Conservation (phyloP, 2,888 invertebrate genomes). For the Harpalus rubripes region DNA sequence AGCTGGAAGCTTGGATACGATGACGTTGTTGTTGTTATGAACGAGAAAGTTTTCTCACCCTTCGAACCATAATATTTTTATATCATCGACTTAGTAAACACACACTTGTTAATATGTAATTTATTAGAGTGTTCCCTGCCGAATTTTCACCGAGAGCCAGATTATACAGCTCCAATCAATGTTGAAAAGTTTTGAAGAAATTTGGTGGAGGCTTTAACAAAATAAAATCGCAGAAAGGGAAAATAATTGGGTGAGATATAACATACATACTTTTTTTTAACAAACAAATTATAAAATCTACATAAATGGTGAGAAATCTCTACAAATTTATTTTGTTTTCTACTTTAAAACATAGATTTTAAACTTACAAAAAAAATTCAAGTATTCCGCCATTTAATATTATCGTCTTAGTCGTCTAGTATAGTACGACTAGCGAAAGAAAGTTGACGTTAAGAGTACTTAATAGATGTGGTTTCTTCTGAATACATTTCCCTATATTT, state of each 20-base stretch:
- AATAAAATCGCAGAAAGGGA: background rate
- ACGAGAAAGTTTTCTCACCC: slow-evolving; percentile 4
- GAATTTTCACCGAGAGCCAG: background rate
- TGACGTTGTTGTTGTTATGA: slow-evolving; percentile 32
- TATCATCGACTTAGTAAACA: slow-evolving; percentile 37
- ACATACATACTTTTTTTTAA: too few species aligned
- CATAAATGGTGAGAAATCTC: too few species aligned
- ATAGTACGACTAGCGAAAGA: too few species aligned
- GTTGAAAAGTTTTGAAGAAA: background rate
- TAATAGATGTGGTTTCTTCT: too few species aligned
- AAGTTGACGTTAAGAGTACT: too few species aligned
- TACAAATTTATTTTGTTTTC: too few species aligned
- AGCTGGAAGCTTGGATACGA: background rate
- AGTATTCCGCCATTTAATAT: too few species aligned
- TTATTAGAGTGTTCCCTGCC: slow-evolving; percentile 6
- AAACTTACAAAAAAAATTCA: too few species aligned
- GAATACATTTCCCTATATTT: too few species aligned
- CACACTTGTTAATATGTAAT: slow-evolving; percentile 13
- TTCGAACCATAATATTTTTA: slow-evolving; percentile 28
- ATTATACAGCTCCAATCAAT: background rate
- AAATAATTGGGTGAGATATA: background rate
- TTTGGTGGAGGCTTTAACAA: background rate
- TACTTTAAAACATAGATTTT: too few species aligned
- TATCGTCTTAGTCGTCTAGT: too few species aligned
- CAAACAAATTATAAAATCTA: too few species aligned